Evolutionary conservation across 2,797 vertebrate genomes (phyloP).

Genomic region (Salmo trutta): DNA sequence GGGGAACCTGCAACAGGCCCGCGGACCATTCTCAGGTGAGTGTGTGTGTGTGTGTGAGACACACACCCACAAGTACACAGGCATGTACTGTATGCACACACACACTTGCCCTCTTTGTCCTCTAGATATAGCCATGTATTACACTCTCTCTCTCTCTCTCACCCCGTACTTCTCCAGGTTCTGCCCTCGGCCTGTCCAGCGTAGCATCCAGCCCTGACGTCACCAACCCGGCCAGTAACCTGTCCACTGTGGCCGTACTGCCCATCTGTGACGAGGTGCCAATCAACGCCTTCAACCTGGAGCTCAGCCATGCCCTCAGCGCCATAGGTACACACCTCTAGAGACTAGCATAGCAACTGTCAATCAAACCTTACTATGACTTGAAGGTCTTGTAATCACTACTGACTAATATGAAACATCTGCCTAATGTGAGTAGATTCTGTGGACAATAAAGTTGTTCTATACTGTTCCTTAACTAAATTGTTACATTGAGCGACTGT

Average conservation of each 20-base stretch:
- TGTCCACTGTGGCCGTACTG: conserved; percentile 92
- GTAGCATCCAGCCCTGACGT: conserved; percentile 86
- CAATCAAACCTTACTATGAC: not conserved
- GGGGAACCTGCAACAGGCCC: conserved; percentile 91
- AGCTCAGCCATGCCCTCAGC: conserved; percentile 91
- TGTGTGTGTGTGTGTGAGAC: too few species aligned
- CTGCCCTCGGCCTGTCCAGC: conserved; percentile 73
- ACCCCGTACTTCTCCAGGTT: conserved; percentile 50
- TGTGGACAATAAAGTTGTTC: too few species aligned
- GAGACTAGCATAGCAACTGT: not conserved
- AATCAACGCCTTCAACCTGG: conserved; percentile 90
- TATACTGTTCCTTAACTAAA: too few species aligned
- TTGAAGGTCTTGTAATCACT: too few species aligned
- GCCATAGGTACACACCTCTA: conserved; percentile 80
- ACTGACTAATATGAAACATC: too few species aligned
- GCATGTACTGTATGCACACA: not conserved
- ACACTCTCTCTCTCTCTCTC: too few species aligned
- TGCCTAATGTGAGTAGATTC: too few species aligned
- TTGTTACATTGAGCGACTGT: not conserved
- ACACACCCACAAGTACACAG: too few species aligned
- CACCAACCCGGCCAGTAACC: conserved; percentile 93
- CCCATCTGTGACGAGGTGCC: conserved; percentile 90
- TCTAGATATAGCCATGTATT: too few species aligned
- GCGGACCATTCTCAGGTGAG: conserved; percentile 86
- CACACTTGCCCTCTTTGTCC: not conserved